Percentiles rank a stretch among this genome's conserved stretches.
Evolutionary conservation across 2,888 invertebrate species (phyloP).

Genomic region (Ferrisia virgata): DNA sequence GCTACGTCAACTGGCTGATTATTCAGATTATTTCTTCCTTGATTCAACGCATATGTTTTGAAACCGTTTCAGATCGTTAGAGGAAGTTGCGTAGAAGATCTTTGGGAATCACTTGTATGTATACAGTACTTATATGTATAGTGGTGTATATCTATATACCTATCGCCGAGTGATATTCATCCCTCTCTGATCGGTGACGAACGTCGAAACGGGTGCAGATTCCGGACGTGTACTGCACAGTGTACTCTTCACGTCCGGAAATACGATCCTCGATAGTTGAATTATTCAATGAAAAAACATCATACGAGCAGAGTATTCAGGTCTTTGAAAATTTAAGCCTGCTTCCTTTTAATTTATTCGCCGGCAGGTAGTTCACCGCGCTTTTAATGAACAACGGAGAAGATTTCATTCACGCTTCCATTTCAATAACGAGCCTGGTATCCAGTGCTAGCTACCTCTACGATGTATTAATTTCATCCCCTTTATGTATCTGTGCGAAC

Average conservation of each 20-base stretch:
- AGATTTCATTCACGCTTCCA: background rate
- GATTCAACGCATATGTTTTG: background rate
- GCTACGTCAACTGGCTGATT: background rate
- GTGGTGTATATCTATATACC: background rate
- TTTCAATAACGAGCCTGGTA: background rate
- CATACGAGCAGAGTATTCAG: background rate
- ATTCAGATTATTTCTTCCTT: background rate
- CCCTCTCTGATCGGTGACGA: background rate
- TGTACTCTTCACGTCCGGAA: conserved; percentile 21
- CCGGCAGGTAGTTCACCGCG: conserved; percentile 2
- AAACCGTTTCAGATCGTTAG: background rate
- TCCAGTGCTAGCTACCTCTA: no score
- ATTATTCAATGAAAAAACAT: conserved; percentile 24
- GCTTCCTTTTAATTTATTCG: conserved; percentile 6
- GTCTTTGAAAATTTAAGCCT: conserved; percentile 12
- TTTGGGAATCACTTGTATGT: conserved; percentile 14
- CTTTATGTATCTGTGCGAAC: no score
- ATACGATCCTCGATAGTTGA: conserved; percentile 19
- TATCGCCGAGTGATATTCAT: background rate
- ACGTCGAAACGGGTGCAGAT: conserved; percentile 13
- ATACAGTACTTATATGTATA: no score
- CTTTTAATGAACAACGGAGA: background rate
- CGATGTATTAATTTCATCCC: background rate
- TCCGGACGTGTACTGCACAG: conserved; percentile 2
- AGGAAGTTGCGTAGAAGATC: background rate